Conservation (phyloP, 2,113 vertebrate genomes). For the Acanthisitta chloris region DNA sequence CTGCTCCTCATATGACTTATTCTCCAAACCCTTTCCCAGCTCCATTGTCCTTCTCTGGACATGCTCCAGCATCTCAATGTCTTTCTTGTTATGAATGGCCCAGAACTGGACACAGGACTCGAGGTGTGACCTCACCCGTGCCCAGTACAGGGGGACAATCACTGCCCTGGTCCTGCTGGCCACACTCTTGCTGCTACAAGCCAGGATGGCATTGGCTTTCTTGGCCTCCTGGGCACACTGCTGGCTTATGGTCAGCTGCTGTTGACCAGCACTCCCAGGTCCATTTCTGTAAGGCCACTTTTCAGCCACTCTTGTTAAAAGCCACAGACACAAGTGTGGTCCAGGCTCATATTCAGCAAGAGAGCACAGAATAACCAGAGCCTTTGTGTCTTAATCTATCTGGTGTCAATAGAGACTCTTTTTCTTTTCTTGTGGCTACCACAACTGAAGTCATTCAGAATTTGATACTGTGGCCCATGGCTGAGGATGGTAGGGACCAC, state of each 20-base stretch:
- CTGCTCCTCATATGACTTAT: not conserved
- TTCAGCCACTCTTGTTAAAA: not conserved
- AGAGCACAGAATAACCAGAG: not conserved
- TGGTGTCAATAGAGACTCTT: not conserved
- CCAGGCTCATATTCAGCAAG: not conserved
- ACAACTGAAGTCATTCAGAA: not conserved
- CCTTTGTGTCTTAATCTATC: rapidly evolving
- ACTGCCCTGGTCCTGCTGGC: not conserved
- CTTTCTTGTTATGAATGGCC: not conserved
- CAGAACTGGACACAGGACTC: not conserved
- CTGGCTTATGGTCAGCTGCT: not conserved
- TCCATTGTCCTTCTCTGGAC: not conserved
- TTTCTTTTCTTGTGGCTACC: not conserved
- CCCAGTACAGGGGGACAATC: not conserved
- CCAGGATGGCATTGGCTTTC: not conserved
- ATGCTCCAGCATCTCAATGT: not conserved
- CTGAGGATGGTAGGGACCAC: not conserved
- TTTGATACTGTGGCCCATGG: not conserved
- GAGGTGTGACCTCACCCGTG: not conserved
- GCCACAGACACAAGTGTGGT: not conserved
- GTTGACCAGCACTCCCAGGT: not conserved
- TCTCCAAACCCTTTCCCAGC: not conserved
- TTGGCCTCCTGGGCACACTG: not conserved
- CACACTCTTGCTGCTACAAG: not conserved
- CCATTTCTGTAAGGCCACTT: not conserved